Conservation (phyloP, 2,113 vertebrate species). For the Halichoeres trimaculatus region DNA sequence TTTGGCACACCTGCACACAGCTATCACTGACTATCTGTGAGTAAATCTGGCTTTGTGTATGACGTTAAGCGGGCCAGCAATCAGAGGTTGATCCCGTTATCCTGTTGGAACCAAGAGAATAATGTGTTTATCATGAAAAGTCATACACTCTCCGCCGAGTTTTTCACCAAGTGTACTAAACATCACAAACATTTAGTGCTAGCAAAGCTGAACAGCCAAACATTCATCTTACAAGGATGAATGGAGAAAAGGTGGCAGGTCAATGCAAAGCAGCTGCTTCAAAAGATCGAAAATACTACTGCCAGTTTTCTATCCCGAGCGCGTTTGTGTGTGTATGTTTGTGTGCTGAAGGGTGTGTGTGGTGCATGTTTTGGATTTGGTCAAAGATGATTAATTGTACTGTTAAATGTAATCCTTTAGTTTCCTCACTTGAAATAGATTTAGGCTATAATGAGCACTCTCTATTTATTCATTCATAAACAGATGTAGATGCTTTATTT, state of each 20-base stretch:
- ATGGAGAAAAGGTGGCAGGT: conserved; percentile 5
- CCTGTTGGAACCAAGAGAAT: conserved; percentile 5
- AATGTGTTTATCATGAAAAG: conserved; percentile 3
- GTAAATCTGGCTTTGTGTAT: conserved; percentile 14
- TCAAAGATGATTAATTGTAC: conserved; percentile 15
- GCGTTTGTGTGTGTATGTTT: background rate
- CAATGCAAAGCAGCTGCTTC: conserved; percentile 16
- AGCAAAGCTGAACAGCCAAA: background rate
- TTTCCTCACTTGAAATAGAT: background rate
- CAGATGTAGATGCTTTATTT: background rate
- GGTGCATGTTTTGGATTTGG: background rate
- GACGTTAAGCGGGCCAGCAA: conserved; percentile 16
- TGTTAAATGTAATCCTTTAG: conserved; percentile 1
- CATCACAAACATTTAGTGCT: conserved; percentile 3
- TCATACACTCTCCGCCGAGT: background rate
- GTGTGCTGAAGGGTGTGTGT: background rate
- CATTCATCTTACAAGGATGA: conserved; percentile 1
- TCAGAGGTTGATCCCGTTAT: conserved; percentile 11
- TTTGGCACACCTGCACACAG: background rate
- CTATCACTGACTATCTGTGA: conserved; percentile 10
- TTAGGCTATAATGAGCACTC: background rate
- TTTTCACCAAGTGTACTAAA: background rate
- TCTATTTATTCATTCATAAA: background rate
- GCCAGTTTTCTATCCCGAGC: background rate
- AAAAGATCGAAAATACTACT: background rate